phyloP scores from a whole-genome alignment of 2,113 vertebrate species.

The Pleuronectes platessa region DNA sequence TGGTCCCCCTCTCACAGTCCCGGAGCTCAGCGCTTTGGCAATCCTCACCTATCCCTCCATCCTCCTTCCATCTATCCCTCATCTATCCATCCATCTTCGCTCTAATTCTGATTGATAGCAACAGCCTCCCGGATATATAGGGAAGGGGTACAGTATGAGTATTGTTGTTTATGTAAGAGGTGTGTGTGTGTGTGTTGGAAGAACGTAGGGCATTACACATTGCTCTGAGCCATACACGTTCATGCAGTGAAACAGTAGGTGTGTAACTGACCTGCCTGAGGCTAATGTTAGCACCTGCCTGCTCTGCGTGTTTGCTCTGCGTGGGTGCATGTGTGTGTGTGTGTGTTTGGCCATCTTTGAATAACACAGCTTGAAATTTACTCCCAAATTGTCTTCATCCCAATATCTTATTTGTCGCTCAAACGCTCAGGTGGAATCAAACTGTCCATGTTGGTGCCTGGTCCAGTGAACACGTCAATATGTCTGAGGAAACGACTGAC shows the following conservation, averaged over 20 bases:
- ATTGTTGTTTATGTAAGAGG: constrained; percentile 6
- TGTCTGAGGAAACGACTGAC: constrained; percentile 68
- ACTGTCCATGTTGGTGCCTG: constrained; percentile 50
- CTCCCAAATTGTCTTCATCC: constrained; percentile 14
- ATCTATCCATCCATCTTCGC: constrained; percentile 13
- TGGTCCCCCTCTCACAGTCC: constrained; percentile 59
- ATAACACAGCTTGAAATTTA: constrained; percentile 2
- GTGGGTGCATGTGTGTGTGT: not conserved
- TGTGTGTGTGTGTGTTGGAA: constrained; percentile 23
- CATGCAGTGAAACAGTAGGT: constrained; percentile 57
- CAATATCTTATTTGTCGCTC: constrained; percentile 18
- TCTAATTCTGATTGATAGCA: constrained; percentile 43
- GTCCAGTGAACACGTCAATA: constrained; percentile 61
- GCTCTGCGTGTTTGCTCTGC: constrained; percentile 19
- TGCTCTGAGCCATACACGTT: constrained; percentile 47
- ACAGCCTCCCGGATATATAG: too few species aligned
- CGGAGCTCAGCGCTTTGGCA: constrained; percentile 53
- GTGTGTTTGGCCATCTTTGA: constrained; percentile 6
- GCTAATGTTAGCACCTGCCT: constrained; percentile 45
- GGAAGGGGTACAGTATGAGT: too few species aligned
- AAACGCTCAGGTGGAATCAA: constrained; percentile 62
- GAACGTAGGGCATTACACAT: constrained; percentile 25
- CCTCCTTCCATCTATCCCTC: constrained; percentile 10
- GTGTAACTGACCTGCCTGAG: constrained; percentile 54
- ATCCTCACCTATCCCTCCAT: constrained; percentile 19